Conservation (phyloP, 2,113 vertebrate genomes). For the Blennius ocellaris region DNA sequence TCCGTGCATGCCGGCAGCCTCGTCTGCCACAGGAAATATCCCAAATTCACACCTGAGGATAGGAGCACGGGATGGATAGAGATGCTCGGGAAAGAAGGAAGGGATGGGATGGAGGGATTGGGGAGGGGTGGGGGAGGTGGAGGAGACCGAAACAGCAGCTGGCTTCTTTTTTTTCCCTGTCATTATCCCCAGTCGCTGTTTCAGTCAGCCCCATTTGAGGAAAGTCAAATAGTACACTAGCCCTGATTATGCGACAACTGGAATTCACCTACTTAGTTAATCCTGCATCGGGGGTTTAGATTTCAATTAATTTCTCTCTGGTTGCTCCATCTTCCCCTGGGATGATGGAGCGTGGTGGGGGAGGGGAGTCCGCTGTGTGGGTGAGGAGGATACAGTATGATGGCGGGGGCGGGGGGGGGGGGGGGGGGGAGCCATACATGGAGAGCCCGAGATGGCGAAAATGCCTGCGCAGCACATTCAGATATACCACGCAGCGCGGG, state of each 20-base stretch:
- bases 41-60: constrained; percentile 51
- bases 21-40: constrained; percentile 31
- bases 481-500: constrained; percentile 47
- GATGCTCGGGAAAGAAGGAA: constrained; percentile 62
- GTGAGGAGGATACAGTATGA: constrained; percentile 72
- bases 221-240: constrained; percentile 82
- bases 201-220: constrained; percentile 78
- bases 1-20: constrained; percentile 26
- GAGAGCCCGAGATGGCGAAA: constrained; percentile 62
- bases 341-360: constrained; percentile 50
- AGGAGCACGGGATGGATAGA: constrained; percentile 63
- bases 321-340: constrained; percentile 67
- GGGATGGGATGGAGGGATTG: constrained; percentile 41
- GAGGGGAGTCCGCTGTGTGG: constrained; percentile 59
- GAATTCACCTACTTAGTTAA: constrained; percentile 84
- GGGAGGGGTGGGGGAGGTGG: constrained; percentile 9
- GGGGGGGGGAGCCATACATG: constrained; percentile 69
- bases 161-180: constrained; percentile 78
- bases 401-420: constrained; percentile 64
- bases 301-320: constrained; percentile 82
- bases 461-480: constrained; percentile 76
- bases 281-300: constrained; percentile 76
- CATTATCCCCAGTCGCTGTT: constrained; percentile 76
- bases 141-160: too few relatives aligned
- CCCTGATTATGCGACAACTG: constrained; percentile 81